Conservation (phyloP, 2,113 vertebrate genomes). For the Siniperca chuatsi region DNA sequence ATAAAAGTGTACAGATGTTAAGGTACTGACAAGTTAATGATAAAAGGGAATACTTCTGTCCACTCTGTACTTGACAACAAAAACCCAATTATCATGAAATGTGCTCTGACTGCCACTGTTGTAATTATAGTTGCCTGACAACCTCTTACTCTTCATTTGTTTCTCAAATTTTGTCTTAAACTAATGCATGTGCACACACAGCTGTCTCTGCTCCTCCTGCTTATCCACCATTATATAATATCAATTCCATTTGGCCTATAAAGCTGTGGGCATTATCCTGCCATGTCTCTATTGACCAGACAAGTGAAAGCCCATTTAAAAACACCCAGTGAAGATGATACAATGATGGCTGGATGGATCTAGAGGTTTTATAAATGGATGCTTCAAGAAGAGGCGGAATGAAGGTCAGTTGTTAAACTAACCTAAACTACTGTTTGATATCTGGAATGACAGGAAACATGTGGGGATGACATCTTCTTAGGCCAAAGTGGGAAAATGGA, state of each 20-base stretch:
- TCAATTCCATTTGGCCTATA: slow-evolving; percentile 37
- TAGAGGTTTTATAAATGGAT: neutral
- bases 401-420: neutral
- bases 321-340: slow-evolving; percentile 25
- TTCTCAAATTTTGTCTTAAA: slow-evolving; percentile 19
- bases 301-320: slow-evolving; percentile 37
- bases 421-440: neutral
- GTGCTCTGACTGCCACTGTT: slow-evolving; percentile 28
- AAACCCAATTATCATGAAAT: slow-evolving; percentile 31
- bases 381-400: neutral
- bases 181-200: slow-evolving; percentile 25
- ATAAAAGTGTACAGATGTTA: neutral
- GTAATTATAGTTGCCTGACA: slow-evolving; percentile 20
- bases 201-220: neutral
- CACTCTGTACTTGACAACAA: neutral
- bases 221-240: slow-evolving; percentile 30
- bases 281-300: slow-evolving; percentile 26
- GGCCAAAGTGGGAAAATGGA: neutral
- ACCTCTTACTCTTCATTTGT: neutral
- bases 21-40: slow-evolving; percentile 10
- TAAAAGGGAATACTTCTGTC: neutral
- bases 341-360: slow-evolving; percentile 5
- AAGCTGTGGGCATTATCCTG: slow-evolving; percentile 38
- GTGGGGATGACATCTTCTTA: neutral
- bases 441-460: neutral